Evolutionary conservation across 2,797 vertebrate species (phyloP).

Genomic region (Etheostoma perlongum): DNA sequence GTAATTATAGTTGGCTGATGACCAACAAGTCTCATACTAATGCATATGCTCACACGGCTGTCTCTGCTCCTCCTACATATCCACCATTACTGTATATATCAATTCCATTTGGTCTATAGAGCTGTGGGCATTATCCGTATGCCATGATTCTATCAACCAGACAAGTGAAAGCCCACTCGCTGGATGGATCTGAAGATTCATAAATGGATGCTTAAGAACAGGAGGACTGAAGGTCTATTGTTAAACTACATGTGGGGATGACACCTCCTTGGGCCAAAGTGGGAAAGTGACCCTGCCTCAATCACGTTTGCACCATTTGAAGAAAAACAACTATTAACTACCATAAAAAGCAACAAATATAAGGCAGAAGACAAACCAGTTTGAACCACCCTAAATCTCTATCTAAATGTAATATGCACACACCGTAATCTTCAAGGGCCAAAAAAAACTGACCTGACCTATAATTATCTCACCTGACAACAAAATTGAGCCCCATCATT

Average conservation of each 20-base stretch:
- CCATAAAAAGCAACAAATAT: background rate
- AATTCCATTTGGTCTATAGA: slow-evolving; percentile 35
- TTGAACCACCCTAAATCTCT: background rate
- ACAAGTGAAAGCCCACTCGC: slow-evolving; percentile 30
- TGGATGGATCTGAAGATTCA: slow-evolving; percentile 24
- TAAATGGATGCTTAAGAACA: background rate
- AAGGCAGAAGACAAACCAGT: background rate
- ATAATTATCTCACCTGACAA: slow-evolving; percentile 17
- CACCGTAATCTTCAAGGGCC: background rate
- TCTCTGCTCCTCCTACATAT: slow-evolving; percentile 4
- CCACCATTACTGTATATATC: slow-evolving; percentile 18
- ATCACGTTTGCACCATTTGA: background rate
- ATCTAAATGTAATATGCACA: background rate
- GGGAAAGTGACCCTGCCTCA: background rate
- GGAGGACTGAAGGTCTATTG: background rate
- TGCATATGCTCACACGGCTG: slow-evolving; percentile 24
- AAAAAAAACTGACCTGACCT: slow-evolving; percentile 19
- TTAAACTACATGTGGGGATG: background rate
- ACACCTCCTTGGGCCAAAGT: background rate
- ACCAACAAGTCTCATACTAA: slow-evolving; percentile 13
- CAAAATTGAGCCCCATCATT: slow-evolving; percentile 21
- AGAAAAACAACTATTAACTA: background rate
- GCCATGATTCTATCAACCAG: slow-evolving; percentile 24
- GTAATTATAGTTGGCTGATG: slow-evolving; percentile 25
- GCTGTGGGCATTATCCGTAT: slow-evolving; percentile 29